These are phyloP conservation scores for Telmatherina bonti DNA, from an alignment of 2,797 vertebrate genomes.

Conservation along the genomic window DNA sequence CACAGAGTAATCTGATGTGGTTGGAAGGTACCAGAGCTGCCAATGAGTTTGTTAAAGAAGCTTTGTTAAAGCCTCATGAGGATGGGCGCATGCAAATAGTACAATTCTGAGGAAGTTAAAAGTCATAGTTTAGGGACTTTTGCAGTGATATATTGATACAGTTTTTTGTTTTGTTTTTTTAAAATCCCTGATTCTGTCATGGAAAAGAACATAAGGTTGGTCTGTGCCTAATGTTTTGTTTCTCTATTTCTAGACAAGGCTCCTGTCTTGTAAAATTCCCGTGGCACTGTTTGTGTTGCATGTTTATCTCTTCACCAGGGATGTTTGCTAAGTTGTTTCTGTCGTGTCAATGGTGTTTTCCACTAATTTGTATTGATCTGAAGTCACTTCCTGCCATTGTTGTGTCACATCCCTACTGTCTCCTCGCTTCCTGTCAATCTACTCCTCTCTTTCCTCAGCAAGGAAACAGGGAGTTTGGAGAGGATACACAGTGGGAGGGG, in stretches of 20 bases:
- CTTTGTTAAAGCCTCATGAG: too few relatives aligned
- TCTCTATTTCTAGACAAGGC: background rate
- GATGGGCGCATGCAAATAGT: too few relatives aligned
- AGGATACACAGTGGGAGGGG: slow-evolving; percentile 61
- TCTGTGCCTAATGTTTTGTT: background rate
- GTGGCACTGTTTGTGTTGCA: slow-evolving; percentile 38
- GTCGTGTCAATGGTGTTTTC: slow-evolving; percentile 59
- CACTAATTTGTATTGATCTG: slow-evolving; percentile 77
- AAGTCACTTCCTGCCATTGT: slow-evolving; percentile 85
- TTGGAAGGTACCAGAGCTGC: background rate
- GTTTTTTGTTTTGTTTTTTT: too few relatives aligned
- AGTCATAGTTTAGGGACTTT: background rate
- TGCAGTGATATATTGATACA: background rate
- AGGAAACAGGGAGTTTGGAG: slow-evolving; percentile 68
- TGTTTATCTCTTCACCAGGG: slow-evolving; percentile 71
- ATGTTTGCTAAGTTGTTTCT: slow-evolving; percentile 67
- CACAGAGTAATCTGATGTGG: background rate
- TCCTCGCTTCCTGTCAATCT: slow-evolving; percentile 80
- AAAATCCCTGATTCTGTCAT: background rate
- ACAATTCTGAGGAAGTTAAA: too few relatives aligned
- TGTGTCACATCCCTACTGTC: slow-evolving; percentile 80
- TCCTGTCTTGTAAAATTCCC: slow-evolving; percentile 2
- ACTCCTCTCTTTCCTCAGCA: slow-evolving; percentile 58
- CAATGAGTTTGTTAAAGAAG: background rate
- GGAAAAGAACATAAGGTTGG: background rate